Evolutionary conservation across 1,140 invertebrate genomes (phyloP).

Genomic region (Psix sp.): DNA sequence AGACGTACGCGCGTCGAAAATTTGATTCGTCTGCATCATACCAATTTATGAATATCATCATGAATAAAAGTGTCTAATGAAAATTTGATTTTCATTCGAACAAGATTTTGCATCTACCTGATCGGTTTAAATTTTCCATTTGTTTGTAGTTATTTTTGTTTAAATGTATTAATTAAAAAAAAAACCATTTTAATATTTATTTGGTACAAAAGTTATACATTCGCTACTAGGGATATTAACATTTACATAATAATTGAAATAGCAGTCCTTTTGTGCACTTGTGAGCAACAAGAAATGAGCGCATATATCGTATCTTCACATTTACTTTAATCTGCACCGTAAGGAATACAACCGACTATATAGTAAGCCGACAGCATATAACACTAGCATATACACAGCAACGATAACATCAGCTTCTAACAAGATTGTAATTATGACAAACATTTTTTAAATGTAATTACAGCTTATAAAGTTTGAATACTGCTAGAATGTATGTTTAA

Average conservation of each 20-base stretch:
- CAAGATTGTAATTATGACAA: slow-evolving; percentile 46
- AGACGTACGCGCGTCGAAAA: too few species aligned
- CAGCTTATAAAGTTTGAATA: slow-evolving; percentile 27
- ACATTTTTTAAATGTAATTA: slow-evolving; percentile 47
- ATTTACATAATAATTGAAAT: slow-evolving; percentile 45
- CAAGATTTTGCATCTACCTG: neutral
- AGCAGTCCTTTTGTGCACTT: slow-evolving; percentile 29
- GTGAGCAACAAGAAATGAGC: slow-evolving; percentile 31
- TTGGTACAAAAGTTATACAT: neutral
- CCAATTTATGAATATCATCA: neutral
- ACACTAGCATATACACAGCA: slow-evolving; percentile 6
- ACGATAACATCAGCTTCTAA: slow-evolving; percentile 46
- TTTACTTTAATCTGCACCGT: slow-evolving; percentile 52
- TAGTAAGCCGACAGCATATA: slow-evolving; percentile 32
- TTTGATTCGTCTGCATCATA: slow-evolving; percentile 1
- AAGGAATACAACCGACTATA: slow-evolving; percentile 41
- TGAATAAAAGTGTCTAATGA: slow-evolving; percentile 20
- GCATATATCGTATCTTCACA: slow-evolving; percentile 42
- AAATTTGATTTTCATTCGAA: slow-evolving; percentile 15
- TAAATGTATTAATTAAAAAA: too few species aligned
- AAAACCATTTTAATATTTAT: neutral
- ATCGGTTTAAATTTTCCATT: too few species aligned
- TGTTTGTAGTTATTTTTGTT: too few species aligned
- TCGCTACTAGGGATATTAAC: slow-evolving; percentile 1
- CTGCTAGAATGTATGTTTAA: slow-evolving; percentile 13